phyloP scores from a whole-genome alignment of 2,888 invertebrate genomes.

The Scelioninae gen. 1 region DNA sequence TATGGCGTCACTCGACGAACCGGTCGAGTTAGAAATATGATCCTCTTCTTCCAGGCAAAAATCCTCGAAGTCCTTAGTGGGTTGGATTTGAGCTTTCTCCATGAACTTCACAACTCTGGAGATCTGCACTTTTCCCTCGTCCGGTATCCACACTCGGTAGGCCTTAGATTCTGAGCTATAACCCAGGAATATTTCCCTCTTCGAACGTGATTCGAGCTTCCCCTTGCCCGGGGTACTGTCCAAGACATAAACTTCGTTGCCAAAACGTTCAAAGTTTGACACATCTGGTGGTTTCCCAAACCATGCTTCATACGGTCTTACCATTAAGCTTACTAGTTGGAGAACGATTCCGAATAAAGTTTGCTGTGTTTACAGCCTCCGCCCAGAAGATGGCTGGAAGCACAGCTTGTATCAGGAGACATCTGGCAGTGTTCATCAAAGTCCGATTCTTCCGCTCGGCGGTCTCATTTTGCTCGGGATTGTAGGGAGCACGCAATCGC shows the following conservation, averaged over 20 bases:
- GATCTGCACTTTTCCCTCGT: neutral
- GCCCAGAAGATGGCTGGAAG: conserved; percentile 16
- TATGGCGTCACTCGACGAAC: neutral
- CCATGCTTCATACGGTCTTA: conserved; percentile 14
- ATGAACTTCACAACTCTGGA: conserved; percentile 12
- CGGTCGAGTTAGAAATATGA: neutral
- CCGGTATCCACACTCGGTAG: conserved; percentile 30
- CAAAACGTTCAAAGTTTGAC: neutral
- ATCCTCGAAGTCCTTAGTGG: neutral
- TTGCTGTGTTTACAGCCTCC: conserved; percentile 17
- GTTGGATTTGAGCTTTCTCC: neutral
- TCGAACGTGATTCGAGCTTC: conserved; percentile 30
- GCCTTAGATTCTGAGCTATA: conserved; percentile 32
- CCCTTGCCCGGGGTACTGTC: conserved; percentile 15
- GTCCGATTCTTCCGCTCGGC: conserved; percentile 41
- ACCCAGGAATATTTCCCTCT: conserved; percentile 27
- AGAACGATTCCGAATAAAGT: conserved; percentile 27
- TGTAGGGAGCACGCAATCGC: conserved; percentile 32
- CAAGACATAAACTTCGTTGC: conserved; percentile 22
- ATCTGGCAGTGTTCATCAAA: conserved; percentile 33
- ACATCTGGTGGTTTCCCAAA: conserved; percentile 25
- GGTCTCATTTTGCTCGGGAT: conserved; percentile 40
- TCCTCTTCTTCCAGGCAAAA: neutral
- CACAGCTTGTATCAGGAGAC: conserved; percentile 30
- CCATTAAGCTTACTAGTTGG: conserved; percentile 17